Conservation (phyloP, 1,140 invertebrate species). For the Papilio polyxenes region DNA sequence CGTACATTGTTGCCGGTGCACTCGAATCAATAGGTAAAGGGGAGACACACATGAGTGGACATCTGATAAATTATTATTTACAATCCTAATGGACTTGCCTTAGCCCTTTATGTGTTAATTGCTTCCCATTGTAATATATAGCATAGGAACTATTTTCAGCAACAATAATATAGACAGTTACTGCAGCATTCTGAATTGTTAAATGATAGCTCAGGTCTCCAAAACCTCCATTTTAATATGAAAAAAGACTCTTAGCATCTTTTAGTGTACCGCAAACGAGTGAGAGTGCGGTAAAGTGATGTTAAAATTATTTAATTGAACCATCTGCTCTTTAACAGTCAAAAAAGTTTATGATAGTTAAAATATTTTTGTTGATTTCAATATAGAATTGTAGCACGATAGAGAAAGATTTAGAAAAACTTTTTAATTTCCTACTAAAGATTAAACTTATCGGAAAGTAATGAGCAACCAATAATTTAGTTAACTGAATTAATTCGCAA, state of each 20-base stretch:
- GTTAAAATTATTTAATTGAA: too few relatives aligned
- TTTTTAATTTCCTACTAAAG: background rate
- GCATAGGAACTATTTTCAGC: background rate
- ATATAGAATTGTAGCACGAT: too few relatives aligned
- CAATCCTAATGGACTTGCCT: conserved; percentile 39
- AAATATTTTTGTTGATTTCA: background rate
- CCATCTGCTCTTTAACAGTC: too few relatives aligned
- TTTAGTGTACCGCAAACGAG: background rate
- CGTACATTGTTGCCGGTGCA: conserved; percentile 46
- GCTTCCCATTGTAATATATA: conserved; percentile 11
- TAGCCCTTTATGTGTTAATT: conserved; percentile 35
- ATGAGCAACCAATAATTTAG: background rate
- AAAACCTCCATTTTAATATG: too few relatives aligned
- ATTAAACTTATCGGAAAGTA: background rate
- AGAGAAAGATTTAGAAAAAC: too few relatives aligned
- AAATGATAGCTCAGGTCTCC: too few relatives aligned
- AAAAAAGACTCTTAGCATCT: background rate
- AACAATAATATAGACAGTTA: background rate
- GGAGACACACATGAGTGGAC: conserved; percentile 48
- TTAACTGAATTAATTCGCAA: background rate
- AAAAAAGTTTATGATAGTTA: too few relatives aligned
- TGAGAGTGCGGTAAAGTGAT: too few relatives aligned
- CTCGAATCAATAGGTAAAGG: conserved; percentile 36
- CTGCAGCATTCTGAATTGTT: too few relatives aligned
- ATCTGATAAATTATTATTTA: conserved; percentile 52